A percentile compares a stretch with the other conserved stretches of the same genome.
These are phyloP conservation scores for Catharus fuscescens DNA, from an alignment of 2,113 vertebrate species.

Conservation along the genomic window DNA sequence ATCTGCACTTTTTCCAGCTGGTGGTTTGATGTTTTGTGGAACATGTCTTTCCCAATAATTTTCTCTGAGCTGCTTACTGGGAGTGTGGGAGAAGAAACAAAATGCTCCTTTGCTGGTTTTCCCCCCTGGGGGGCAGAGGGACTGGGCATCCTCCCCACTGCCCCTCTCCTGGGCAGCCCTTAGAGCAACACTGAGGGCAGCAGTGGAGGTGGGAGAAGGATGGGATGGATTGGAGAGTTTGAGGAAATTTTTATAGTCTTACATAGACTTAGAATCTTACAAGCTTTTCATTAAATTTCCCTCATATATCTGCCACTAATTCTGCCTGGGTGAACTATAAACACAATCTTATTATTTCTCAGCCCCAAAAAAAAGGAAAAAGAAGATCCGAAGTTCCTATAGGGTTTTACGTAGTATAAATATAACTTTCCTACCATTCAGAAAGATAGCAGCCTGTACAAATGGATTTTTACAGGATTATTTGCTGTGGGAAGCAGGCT, in stretches of 20 bases:
- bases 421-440: not conserved
- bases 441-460: not conserved
- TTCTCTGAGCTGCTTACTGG: not conserved
- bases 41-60: not conserved
- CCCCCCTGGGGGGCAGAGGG: not conserved
- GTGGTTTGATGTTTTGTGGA: not conserved
- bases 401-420: not conserved
- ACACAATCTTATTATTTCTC: not conserved
- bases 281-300: not conserved
- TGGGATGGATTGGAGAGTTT: not conserved
- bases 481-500: not conserved
- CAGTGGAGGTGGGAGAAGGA: not conserved
- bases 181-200: not conserved
- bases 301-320: not conserved
- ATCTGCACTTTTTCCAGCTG: not conserved
- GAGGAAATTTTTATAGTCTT: not conserved
- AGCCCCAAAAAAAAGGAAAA: not conserved
- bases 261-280: not conserved
- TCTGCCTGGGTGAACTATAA: not conserved
- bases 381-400: rapidly evolving
- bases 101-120: not conserved
- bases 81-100: not conserved
- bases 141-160: rapidly evolving
- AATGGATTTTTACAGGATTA: not conserved
- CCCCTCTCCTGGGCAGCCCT: not conserved